phyloP scores from a whole-genome alignment of 2,113 vertebrate genomes.

The Petrocephalus zakoni region DNA sequence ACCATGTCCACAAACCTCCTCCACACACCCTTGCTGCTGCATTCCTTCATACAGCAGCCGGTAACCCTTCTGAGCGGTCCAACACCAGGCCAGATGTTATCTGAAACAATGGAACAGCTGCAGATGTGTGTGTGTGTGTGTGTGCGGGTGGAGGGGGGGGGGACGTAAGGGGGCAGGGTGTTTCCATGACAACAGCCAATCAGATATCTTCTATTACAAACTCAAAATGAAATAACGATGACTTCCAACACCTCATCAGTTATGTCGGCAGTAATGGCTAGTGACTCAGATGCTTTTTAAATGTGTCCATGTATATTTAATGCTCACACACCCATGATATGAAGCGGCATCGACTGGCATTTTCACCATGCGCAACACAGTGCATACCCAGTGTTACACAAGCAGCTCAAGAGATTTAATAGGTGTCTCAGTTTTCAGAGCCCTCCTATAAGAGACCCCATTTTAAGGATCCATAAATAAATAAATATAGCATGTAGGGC shows the following conservation, averaged over 20 bases:
- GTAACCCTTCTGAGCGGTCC: constrained; percentile 25
- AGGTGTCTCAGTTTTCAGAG: neutral
- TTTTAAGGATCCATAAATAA: neutral
- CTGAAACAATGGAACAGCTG: constrained; percentile 29
- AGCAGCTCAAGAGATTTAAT: neutral
- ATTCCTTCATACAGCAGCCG: neutral
- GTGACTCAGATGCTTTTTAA: neutral
- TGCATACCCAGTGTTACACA: neutral
- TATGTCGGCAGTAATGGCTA: neutral
- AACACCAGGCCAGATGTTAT: constrained; percentile 39
- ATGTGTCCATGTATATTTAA: neutral
- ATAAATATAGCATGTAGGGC: neutral
- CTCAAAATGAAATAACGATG: neutral
- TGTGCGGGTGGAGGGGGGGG: neutral
- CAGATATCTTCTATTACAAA: neutral
- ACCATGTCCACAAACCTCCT: neutral
- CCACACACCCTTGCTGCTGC: neutral
- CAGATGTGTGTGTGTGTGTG: neutral
- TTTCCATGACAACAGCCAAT: constrained; percentile 14
- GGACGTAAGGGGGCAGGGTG: neutral
- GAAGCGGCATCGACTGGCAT: neutral
- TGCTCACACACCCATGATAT: neutral
- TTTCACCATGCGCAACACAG: neutral
- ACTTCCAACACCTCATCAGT: neutral
- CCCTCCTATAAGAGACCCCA: neutral